Conservation (phyloP, 2,888 invertebrate genomes). For the Ophion slaviceki region DNA sequence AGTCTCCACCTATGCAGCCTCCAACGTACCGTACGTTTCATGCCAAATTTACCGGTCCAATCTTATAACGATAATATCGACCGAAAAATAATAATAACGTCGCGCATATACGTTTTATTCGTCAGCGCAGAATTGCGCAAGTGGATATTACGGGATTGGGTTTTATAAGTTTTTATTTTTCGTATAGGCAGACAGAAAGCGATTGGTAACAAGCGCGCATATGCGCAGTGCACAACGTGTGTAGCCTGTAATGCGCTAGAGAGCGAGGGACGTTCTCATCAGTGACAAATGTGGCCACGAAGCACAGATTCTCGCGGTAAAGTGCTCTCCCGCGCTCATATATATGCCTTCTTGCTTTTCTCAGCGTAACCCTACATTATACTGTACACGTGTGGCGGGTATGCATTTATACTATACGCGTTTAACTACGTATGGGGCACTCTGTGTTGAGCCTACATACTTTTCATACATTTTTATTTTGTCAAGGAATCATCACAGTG, state of each 20-base stretch:
- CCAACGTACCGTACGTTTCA: constrained; percentile 1
- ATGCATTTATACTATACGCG: no score
- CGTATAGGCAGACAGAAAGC: constrained; percentile 11
- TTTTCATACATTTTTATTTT: no score
- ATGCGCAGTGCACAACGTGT: constrained; percentile 8
- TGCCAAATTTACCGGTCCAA: background rate
- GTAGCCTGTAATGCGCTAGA: constrained; percentile 18
- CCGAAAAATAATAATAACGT: constrained; percentile 31
- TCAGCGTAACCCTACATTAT: constrained; percentile 6
- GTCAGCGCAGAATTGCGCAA: constrained; percentile 29
- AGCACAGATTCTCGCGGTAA: constrained; percentile 58
- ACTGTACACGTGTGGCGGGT: constrained; percentile 1
- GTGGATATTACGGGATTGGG: constrained; percentile 13
- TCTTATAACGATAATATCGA: constrained; percentile 17
- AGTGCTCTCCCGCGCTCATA: constrained; percentile 35
- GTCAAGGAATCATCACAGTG: no score
- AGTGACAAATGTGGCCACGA: constrained; percentile 61
- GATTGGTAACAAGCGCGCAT: constrained; percentile 30
- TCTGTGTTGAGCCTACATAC: no score
- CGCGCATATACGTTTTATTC: constrained; percentile 51
- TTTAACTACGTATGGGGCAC: no score
- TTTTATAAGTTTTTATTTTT: constrained; percentile 1
- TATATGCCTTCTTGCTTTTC: constrained; percentile 50
- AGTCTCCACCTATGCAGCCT: background rate
- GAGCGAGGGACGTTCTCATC: constrained; percentile 42